Percentiles rank a stretch among this genome's conserved stretches.
phyloP scores from a whole-genome alignment of 2,888 invertebrate species.

The Stegana nigrithorax region DNA sequence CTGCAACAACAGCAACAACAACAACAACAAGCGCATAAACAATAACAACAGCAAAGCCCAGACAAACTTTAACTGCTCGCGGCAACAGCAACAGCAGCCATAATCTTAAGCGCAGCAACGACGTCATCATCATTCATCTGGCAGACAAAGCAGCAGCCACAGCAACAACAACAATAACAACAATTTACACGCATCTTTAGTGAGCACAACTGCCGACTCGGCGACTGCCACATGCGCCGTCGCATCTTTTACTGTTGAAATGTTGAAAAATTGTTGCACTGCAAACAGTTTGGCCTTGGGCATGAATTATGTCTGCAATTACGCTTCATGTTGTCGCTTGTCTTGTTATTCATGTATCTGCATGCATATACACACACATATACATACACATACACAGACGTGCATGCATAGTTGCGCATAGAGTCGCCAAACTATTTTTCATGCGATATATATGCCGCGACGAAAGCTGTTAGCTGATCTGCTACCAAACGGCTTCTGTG shows the following conservation, averaged over 20 bases:
- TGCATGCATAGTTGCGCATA: too few relatives aligned
- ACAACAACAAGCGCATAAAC: background rate
- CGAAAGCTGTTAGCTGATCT: too few relatives aligned
- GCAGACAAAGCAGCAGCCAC: constrained; percentile 39
- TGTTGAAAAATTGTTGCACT: constrained; percentile 56
- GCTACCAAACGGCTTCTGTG: too few relatives aligned
- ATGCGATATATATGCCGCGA: too few relatives aligned
- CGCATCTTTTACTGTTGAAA: constrained; percentile 31
- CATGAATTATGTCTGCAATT: constrained; percentile 61
- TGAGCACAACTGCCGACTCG: too few relatives aligned
- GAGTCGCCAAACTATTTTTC: too few relatives aligned
- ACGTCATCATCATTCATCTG: constrained; percentile 56
- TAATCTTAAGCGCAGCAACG: too few relatives aligned
- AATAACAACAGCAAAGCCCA: too few relatives aligned
- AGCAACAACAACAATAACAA: background rate
- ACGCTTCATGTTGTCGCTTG: constrained; percentile 50
- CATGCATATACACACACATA: too few relatives aligned
- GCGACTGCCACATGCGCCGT: background rate
- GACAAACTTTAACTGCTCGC: background rate
- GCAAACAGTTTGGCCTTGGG: constrained; percentile 53
- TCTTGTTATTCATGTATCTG: background rate
- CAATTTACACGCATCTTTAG: constrained; percentile 12
- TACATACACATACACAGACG: too few relatives aligned
- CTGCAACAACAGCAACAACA: constrained; percentile 2
- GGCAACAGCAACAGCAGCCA: background rate